Conservation (phyloP, 2,797 vertebrate species). For the Nothura maculosa region DNA sequence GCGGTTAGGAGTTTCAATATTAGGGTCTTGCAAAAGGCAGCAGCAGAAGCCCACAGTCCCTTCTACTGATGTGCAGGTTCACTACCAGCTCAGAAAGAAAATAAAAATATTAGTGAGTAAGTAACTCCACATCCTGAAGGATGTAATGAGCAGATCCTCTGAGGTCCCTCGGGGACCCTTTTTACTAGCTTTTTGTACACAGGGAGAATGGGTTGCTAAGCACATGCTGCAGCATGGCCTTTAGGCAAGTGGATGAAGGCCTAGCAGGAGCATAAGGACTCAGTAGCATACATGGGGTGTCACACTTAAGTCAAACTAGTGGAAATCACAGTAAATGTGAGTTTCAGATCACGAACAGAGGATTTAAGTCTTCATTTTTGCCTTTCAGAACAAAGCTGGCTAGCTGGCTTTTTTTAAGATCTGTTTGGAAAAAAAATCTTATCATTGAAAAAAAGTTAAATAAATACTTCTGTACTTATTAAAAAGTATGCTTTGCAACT, state of each 20-base stretch:
- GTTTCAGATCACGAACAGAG: neutral
- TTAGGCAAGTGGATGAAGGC: neutral
- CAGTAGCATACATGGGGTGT: rapidly evolving
- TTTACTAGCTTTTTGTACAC: neutral
- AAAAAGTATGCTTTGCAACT: neutral
- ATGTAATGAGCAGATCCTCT: neutral
- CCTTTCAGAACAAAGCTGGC: neutral
- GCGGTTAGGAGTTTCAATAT: neutral
- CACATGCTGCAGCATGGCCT: rapidly evolving
- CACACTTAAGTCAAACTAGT: neutral
- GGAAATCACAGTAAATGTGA: neutral
- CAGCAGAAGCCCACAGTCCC: neutral
- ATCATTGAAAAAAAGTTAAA: neutral
- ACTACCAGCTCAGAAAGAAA: constrained; percentile 5
- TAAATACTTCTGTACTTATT: neutral
- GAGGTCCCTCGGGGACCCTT: neutral
- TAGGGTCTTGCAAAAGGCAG: neutral
- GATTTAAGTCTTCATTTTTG: neutral
- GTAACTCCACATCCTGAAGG: neutral
- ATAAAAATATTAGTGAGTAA: neutral
- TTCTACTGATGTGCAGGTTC: rapidly evolving
- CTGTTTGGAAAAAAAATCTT: neutral
- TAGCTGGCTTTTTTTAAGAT: neutral
- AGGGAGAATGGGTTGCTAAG: rapidly evolving
- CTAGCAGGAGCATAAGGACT: neutral